These are phyloP conservation scores for Scalopus aquaticus DNA, from an alignment of 2,113 vertebrate genomes.

Conservation along the genomic window DNA sequence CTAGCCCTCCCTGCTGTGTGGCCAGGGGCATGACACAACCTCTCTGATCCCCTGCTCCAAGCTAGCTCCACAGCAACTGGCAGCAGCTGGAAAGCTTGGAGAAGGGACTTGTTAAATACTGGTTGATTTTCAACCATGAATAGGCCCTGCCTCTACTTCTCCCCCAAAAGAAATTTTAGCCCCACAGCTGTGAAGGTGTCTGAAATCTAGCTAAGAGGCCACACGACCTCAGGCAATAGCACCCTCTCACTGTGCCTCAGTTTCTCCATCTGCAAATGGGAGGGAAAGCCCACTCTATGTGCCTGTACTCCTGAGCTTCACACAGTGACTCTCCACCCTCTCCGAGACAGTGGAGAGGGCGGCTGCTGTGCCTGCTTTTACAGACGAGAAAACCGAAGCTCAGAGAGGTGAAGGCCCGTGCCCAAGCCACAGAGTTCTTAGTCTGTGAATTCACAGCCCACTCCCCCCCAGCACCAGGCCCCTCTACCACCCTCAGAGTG, in stretches of 20 bases:
- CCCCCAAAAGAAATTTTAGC: not conserved
- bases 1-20: not conserved
- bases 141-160: not conserved
- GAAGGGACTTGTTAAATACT: not conserved
- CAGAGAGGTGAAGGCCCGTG: not conserved
- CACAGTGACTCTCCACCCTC: not conserved
- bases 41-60: not conserved
- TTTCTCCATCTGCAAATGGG: not conserved
- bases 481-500: not conserved
- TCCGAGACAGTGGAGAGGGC: not conserved
- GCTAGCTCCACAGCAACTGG: not conserved
- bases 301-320: fast-evolving
- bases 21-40: fast-evolving
- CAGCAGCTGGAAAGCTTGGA: not conserved
- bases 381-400: not conserved
- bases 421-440: not conserved
- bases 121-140: not conserved
- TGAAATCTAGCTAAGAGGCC: not conserved
- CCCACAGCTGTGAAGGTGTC: not conserved
- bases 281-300: not conserved
- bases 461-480: fast-evolving
- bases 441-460: not conserved
- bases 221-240: no score
- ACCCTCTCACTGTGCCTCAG: not conserved
- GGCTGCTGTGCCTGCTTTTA: not conserved